phyloP scores from a whole-genome alignment of 2,888 invertebrate genomes.

The Carabus problematicus region DNA sequence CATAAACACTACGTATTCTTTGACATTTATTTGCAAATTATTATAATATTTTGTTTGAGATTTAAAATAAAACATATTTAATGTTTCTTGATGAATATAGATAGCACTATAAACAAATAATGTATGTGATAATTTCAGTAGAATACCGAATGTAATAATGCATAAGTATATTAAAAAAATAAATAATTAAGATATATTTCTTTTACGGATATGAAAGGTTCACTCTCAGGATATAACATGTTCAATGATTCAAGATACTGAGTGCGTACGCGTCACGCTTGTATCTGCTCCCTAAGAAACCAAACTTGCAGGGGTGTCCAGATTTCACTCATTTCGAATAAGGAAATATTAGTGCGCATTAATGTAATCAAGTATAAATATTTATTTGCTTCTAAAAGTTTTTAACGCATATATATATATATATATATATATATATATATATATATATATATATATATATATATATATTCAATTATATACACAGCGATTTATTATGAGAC shows the following conservation, averaged over 20 bases:
- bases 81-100: too few relatives aligned
- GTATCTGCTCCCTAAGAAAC: neutral
- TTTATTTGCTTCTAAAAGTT: neutral
- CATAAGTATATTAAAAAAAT: slow-evolving; percentile 40
- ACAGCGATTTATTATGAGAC: too few relatives aligned
- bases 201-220: slow-evolving; percentile 28
- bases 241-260: slow-evolving; percentile 49
- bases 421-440: neutral
- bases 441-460: slow-evolving; percentile 9
- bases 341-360: neutral
- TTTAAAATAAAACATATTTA: too few relatives aligned
- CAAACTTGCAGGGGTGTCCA: neutral
- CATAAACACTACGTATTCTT: too few relatives aligned
- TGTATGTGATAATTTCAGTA: too few relatives aligned
- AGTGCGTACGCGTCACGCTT: slow-evolving; percentile 46
- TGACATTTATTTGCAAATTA: too few relatives aligned
- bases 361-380: neutral
- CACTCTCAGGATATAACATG: slow-evolving; percentile 50
- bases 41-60: too few relatives aligned
- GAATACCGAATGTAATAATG: neutral
- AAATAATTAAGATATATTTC: slow-evolving; percentile 34
- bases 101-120: too few relatives aligned
- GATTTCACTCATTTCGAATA: neutral
- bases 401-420: neutral
- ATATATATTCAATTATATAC: slow-evolving; percentile 13